These are phyloP conservation scores for Metacarcinus magister DNA, from an alignment of 2,888 invertebrate genomes.

Conservation along the genomic window DNA sequence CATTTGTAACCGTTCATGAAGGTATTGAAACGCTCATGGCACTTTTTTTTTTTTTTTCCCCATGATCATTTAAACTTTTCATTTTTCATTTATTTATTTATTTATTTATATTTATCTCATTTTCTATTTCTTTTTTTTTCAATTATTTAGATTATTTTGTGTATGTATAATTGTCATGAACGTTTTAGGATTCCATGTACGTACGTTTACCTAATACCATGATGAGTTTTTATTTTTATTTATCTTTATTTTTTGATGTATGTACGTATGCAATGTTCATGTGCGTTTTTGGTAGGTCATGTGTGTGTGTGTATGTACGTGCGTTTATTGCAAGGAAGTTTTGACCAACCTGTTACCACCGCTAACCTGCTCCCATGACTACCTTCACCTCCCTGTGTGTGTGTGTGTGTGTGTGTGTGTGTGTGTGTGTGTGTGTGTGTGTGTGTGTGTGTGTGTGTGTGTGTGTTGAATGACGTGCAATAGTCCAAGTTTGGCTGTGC, in stretches of 20 bases:
- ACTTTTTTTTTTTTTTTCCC: too few relatives aligned
- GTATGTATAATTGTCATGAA: too few relatives aligned
- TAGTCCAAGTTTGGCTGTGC: too few relatives aligned
- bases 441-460: not conserved
- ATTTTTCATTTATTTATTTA: too few relatives aligned
- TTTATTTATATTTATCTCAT: not conserved
- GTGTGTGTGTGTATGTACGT: not conserved
- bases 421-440: not conserved
- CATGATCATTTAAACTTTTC: too few relatives aligned
- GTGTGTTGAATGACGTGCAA: too few relatives aligned
- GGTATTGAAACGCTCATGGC: too few relatives aligned
- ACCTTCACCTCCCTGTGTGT: not conserved
- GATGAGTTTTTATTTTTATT: not conserved
- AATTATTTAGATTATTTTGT: too few relatives aligned
- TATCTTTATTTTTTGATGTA: not conserved
- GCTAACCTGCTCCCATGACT: not conserved
- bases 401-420: slow-evolving; percentile 8
- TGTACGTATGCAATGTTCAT: not conserved
- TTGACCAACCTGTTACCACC: not conserved
- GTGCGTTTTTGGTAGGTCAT: not conserved
- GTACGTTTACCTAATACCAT: too few relatives aligned
- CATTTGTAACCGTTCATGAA: too few relatives aligned
- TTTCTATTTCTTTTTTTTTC: not conserved
- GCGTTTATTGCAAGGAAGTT: too few relatives aligned
- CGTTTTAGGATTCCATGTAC: too few relatives aligned